phyloP scores from a whole-genome alignment of 2,797 vertebrate genomes.

The Parauchenoglanis ngamensis region DNA sequence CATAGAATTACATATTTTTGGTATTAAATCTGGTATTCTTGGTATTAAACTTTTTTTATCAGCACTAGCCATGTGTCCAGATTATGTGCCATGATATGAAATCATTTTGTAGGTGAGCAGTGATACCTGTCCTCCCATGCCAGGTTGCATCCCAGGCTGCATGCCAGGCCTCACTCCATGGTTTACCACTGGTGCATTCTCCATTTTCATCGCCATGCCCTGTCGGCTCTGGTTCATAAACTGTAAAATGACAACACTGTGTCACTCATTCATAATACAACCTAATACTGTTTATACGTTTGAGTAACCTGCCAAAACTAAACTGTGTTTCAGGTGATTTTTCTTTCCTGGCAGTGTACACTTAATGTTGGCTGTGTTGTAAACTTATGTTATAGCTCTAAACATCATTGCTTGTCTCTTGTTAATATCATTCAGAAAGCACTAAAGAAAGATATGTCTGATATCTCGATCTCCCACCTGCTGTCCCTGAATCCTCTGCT shows the following conservation, averaged over 20 bases:
- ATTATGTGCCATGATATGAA: neutral
- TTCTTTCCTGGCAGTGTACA: neutral
- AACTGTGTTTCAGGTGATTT: neutral
- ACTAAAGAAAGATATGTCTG: neutral
- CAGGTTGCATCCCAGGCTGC: constrained; percentile 76
- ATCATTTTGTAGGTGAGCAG: neutral
- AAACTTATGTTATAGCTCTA: too few species aligned
- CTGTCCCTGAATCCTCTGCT: constrained; percentile 95
- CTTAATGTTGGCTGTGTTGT: neutral
- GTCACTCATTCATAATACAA: neutral
- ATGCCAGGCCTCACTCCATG: constrained; percentile 85
- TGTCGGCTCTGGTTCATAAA: constrained; percentile 95
- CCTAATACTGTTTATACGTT: neutral
- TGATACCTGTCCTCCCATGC: constrained; percentile 72
- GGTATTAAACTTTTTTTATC: neutral
- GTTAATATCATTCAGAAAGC: neutral
- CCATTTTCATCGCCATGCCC: constrained; percentile 88
- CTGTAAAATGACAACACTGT: constrained; percentile 65
- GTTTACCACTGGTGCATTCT: constrained; percentile 75
- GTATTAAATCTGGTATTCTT: neutral
- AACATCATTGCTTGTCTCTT: neutral
- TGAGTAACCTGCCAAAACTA: neutral
- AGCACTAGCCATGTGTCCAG: neutral
- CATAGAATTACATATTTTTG: neutral
- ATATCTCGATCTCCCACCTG: constrained; percentile 76